Conservation (phyloP, 2,797 vertebrate genomes). For the Monodelphis domestica region DNA sequence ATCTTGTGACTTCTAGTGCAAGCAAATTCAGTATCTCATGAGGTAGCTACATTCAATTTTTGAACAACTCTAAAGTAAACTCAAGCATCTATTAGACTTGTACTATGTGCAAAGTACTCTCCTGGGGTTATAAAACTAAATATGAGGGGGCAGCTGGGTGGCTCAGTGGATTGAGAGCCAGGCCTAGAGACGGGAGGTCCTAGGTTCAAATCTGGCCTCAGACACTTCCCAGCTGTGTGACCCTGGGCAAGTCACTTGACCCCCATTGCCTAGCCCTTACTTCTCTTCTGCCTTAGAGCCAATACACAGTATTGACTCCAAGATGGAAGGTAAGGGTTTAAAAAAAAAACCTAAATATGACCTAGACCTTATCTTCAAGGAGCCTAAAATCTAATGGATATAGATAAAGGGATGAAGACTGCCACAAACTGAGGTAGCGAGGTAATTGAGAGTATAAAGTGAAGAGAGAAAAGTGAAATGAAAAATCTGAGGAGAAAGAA, state of each 20-base stretch:
- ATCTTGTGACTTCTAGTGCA: neutral
- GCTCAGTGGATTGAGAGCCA: too few relatives aligned
- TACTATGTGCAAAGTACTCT: neutral
- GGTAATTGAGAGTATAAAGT: neutral
- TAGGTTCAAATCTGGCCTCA: too few relatives aligned
- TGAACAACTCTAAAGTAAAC: neutral
- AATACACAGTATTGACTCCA: too few relatives aligned
- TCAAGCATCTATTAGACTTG: neutral
- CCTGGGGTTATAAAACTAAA: neutral
- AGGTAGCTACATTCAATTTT: neutral
- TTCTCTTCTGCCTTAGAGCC: too few relatives aligned
- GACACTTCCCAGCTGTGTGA: too few relatives aligned
- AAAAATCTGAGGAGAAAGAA: neutral
- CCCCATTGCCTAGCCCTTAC: too few relatives aligned
- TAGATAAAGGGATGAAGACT: neutral
- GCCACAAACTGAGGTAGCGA: neutral
- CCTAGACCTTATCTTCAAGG: neutral
- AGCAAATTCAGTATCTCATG: neutral
- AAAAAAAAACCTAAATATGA: neutral
- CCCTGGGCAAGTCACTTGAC: too few relatives aligned
- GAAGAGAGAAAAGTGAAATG: neutral
- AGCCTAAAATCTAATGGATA: neutral
- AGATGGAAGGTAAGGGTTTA: too few relatives aligned
- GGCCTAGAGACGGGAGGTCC: too few relatives aligned
- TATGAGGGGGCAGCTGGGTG: too few relatives aligned